These are phyloP conservation scores for Acleris holmiana DNA, from an alignment of 2,888 invertebrate species.

Conservation along the genomic window DNA sequence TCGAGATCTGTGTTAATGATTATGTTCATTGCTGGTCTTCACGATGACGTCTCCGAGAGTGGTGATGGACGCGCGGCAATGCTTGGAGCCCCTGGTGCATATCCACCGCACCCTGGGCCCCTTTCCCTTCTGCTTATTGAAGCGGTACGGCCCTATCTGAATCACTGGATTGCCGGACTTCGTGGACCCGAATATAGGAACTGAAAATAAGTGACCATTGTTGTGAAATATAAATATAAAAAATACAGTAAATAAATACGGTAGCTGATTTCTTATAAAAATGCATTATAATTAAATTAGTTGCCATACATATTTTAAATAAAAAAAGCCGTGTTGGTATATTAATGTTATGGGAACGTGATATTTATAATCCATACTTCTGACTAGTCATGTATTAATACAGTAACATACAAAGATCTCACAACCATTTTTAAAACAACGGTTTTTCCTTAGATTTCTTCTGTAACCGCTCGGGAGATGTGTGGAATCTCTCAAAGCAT, in stretches of 20 bases:
- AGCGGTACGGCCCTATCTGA: constrained; percentile 41
- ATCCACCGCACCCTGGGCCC: constrained; percentile 12
- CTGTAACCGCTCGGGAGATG: no score
- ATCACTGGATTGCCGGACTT: constrained; percentile 41
- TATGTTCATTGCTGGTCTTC: constrained; percentile 45
- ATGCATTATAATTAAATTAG: neutral
- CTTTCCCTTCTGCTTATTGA: constrained; percentile 30
- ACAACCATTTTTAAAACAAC: no score
- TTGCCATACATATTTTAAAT: no score
- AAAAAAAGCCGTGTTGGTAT: no score
- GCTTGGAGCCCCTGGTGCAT: constrained; percentile 2
- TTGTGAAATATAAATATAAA: neutral
- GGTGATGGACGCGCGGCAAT: constrained; percentile 51
- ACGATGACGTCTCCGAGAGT: constrained; percentile 48
- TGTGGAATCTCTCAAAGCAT: no score
- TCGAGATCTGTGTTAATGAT: constrained; percentile 45
- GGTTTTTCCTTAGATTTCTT: no score
- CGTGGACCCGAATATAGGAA: constrained; percentile 34
- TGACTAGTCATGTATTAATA: no score
- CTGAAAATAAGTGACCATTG: constrained; percentile 19
- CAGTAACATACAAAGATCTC: no score
- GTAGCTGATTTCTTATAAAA: neutral
- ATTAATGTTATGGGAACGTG: no score
- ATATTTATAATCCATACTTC: no score
- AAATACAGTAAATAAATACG: neutral